Percentiles rank a stretch among this genome's conserved stretches.
phyloP scores from a whole-genome alignment of 2,797 vertebrate species.

The Tragelaphus eurycerus region DNA sequence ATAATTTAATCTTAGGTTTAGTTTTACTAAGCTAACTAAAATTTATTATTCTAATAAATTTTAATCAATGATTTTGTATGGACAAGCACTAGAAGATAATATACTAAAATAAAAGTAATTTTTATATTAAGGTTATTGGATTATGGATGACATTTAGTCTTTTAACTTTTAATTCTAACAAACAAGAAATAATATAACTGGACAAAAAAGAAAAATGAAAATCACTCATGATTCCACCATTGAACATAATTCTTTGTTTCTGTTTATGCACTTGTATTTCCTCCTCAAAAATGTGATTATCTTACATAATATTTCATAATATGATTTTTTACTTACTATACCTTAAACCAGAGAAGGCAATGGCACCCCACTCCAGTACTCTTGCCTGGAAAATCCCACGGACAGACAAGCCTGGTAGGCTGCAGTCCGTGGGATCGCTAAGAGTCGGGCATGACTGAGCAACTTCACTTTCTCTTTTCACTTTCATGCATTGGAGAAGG shows the following conservation, averaged over 20 bases:
- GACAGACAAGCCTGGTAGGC: too few relatives aligned
- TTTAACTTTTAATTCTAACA: slow-evolving; percentile 16
- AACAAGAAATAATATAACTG: not conserved
- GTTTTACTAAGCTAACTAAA: not conserved
- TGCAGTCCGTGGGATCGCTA: too few relatives aligned
- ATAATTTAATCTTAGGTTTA: slow-evolving; percentile 10
- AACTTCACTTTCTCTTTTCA: too few relatives aligned
- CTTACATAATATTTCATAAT: not conserved
- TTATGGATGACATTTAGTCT: not conserved
- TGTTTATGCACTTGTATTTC: not conserved
- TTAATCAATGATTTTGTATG: not conserved
- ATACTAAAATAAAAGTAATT: not conserved
- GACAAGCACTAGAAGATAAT: not conserved
- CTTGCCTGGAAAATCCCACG: too few relatives aligned
- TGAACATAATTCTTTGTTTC: not conserved
- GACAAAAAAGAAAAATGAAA: not conserved
- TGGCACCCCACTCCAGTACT: too few relatives aligned
- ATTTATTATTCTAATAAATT: slow-evolving; percentile 26
- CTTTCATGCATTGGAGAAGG: too few relatives aligned
- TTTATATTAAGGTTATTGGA: not conserved
- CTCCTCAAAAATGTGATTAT: not conserved
- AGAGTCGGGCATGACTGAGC: too few relatives aligned
- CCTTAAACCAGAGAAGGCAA: not conserved
- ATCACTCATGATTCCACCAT: not conserved
- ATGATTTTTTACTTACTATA: not conserved